These are phyloP conservation scores for Drosophila aff. DNA, from an alignment of 1,140 invertebrate genomes.

Conservation along the genomic window DNA sequence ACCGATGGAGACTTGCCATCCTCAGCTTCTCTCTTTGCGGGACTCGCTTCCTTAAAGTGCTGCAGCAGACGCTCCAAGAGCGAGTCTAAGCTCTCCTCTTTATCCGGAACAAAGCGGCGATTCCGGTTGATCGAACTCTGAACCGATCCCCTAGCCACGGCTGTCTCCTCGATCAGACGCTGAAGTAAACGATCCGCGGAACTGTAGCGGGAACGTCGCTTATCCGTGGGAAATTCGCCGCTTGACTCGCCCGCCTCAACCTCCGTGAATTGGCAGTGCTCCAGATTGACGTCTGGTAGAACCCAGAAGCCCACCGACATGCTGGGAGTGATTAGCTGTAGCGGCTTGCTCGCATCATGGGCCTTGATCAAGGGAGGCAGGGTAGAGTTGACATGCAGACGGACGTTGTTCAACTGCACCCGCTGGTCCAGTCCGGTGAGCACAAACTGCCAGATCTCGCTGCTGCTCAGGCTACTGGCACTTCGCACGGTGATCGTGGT, in stretches of 20 bases:
- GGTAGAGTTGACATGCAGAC: constrained; percentile 61
- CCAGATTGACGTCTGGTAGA: constrained; percentile 70
- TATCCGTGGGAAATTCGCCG: constrained; percentile 38
- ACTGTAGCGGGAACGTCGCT: constrained; percentile 46
- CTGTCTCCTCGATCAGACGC: constrained; percentile 76
- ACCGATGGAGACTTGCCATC: constrained; percentile 6
- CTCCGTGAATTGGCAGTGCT: constrained; percentile 79
- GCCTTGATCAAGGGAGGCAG: constrained; percentile 62
- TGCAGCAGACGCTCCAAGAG: constrained; percentile 50
- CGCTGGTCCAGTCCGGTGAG: constrained; percentile 57
- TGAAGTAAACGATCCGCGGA: constrained; percentile 75
- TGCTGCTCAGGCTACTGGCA: constrained; percentile 53
- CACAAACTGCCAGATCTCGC: constrained; percentile 77
- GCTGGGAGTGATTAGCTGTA: constrained; percentile 72
- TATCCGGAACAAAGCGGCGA: constrained; percentile 68
- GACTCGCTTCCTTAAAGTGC: constrained; percentile 26
- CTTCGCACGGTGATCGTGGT: constrained; percentile 66
- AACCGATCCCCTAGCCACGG: constrained; percentile 50
- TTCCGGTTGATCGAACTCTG: constrained; percentile 56
- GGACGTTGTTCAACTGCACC: constrained; percentile 66
- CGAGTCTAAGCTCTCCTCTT: constrained; percentile 31
- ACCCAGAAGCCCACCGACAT: constrained; percentile 82
- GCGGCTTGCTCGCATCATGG: constrained; percentile 47
- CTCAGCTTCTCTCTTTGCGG: constrained; percentile 42
- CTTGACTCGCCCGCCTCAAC: constrained; percentile 56